Evolutionary conservation across 2,797 vertebrate species (phyloP).

Genomic region (Poecilia picta): DNA sequence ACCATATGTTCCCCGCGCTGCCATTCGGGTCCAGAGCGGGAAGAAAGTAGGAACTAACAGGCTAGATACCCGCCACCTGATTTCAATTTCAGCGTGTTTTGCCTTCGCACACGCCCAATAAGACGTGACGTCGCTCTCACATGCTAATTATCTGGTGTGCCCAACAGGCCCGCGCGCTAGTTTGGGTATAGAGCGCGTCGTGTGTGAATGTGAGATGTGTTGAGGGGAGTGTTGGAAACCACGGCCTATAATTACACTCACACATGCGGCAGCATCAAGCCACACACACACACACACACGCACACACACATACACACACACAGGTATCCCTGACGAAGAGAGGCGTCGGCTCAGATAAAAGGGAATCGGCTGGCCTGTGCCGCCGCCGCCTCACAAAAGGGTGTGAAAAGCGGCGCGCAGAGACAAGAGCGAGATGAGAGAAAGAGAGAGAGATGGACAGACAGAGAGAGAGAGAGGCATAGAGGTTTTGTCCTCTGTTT

Average conservation of each 20-base stretch:
- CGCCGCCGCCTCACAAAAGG: slow-evolving; percentile 62
- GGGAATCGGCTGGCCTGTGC: slow-evolving; percentile 41
- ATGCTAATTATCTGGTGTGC: slow-evolving; percentile 59
- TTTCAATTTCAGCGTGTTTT: slow-evolving; percentile 17
- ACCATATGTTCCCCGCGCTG: slow-evolving; percentile 30
- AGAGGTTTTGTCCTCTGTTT: slow-evolving; percentile 57
- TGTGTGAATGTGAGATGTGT: slow-evolving; percentile 13
- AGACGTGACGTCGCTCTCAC: slow-evolving; percentile 43
- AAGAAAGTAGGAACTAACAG: slow-evolving; percentile 9
- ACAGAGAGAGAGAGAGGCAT: slow-evolving; percentile 38
- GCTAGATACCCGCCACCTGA: slow-evolving; percentile 8
- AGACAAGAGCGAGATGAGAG: slow-evolving; percentile 53
- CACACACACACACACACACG: slow-evolving; percentile 22
- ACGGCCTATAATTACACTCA: slow-evolving; percentile 59
- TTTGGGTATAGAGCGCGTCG: slow-evolving; percentile 57
- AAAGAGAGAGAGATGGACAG: slow-evolving; percentile 27
- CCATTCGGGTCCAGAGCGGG: neutral
- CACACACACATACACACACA: too few species aligned
- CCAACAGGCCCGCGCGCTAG: slow-evolving; percentile 44
- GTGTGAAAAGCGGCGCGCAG: slow-evolving; percentile 62
- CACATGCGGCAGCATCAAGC: slow-evolving; percentile 46
- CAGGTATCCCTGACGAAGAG: slow-evolving; percentile 50
- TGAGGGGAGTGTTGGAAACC: slow-evolving; percentile 22
- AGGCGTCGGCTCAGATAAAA: slow-evolving; percentile 54
- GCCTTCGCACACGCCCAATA: slow-evolving; percentile 9